Evolutionary conservation across 2,113 vertebrate species (phyloP).

Genomic region (Cyprinodon tularosa): DNA sequence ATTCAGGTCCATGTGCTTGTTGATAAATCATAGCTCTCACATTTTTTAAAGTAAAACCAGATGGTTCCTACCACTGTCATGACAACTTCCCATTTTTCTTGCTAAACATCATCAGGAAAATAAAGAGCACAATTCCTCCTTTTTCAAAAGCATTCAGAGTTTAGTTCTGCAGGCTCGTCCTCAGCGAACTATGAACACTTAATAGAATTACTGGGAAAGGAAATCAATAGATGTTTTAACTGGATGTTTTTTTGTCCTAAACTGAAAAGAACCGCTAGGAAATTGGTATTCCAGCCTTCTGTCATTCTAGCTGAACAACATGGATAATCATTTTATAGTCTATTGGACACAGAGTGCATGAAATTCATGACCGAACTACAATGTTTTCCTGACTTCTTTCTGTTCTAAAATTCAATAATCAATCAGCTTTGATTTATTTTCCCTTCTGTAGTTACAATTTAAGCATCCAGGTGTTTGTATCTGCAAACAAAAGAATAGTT

Average conservation of each 20-base stretch:
- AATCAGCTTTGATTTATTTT: constrained; percentile 5
- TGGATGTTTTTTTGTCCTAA: constrained; percentile 14
- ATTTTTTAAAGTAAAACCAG: neutral
- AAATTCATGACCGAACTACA: constrained; percentile 4
- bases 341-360: neutral
- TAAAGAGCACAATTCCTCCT: neutral
- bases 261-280: constrained; percentile 12
- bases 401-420: constrained; percentile 16
- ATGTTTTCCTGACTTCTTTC: neutral
- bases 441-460: neutral
- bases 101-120: no score
- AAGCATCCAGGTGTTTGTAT: neutral
- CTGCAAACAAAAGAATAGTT: neutral
- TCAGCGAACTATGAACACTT: constrained; percentile 7
- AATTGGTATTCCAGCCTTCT: constrained; percentile 32
- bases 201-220: constrained; percentile 9
- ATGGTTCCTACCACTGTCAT: neutral
- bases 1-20: neutral
- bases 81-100: neutral
- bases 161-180: constrained; percentile 6
- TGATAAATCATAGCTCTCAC: neutral
- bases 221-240: constrained; percentile 27
- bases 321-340: constrained; percentile 11
- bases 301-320: constrained; percentile 3
- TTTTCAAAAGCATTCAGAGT: constrained; percentile 2